phyloP scores from a whole-genome alignment of 1,140 invertebrate species.

The Lordiphosa stackelbergi region DNA sequence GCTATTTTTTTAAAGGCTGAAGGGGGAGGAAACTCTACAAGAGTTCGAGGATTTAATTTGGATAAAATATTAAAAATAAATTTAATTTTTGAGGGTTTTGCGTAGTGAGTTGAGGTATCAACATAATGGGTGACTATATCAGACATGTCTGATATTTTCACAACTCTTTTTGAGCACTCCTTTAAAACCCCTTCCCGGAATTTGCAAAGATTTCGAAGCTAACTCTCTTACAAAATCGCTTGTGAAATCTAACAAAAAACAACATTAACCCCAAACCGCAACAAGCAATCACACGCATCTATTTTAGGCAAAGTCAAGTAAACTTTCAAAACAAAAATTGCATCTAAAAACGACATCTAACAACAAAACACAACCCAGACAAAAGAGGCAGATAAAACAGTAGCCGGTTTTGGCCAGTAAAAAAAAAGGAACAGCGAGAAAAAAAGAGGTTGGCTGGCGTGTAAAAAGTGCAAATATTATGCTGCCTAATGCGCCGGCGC shows the following conservation, averaged over 20 bases:
- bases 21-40: no score
- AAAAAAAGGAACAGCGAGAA: background rate
- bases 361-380: constrained; percentile 6
- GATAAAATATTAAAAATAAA: no score
- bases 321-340: constrained; percentile 9
- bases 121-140: no score
- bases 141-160: no score
- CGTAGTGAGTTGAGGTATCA: no score
- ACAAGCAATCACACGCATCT: constrained; percentile 10
- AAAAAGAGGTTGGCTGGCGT: constrained; percentile 15
- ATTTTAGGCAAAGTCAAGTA: constrained; percentile 14
- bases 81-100: no score
- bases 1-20: no score
- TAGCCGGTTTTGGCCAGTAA: constrained; percentile 7
- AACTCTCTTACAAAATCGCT: constrained; percentile 1
- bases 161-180: background rate
- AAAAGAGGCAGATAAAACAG: constrained; percentile 13
- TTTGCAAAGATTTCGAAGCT: constrained; percentile 1
- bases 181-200: background rate
- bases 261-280: background rate
- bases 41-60: no score
- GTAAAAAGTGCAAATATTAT: constrained; percentile 16
- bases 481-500: constrained; percentile 17
- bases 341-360: constrained; percentile 6
- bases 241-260: constrained; percentile 2